Base-by-base conservation (phyloP, 2,888 invertebrate species). In the Linyphia triangularis region DNA sequence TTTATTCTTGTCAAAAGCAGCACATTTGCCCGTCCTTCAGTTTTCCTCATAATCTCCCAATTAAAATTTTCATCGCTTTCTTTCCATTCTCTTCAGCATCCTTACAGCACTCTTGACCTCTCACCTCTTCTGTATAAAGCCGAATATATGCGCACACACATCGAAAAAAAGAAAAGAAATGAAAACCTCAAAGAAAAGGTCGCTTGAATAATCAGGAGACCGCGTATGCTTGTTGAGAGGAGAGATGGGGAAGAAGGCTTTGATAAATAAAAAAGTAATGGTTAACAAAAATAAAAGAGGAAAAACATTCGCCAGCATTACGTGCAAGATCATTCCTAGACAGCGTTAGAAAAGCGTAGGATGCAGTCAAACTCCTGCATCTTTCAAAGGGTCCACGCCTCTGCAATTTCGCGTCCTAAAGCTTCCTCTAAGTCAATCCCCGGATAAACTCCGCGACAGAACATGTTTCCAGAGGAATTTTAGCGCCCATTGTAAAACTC, bases 191-290 rank as follows among this genome's bases (percentile, higher is more conserved):
- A 43, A 30, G 24, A 40, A 59, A 67, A 67, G 33, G 61, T 69
- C 59, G 30, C 69, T 51, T 78, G 81, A 81, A 86, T 73, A 81
- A 86, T 81, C 86, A 79, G 81, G 5, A 67, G 78, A 79, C 30
- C 77, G 63, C 61, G 77, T 77, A 77, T 77, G n/a, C 40, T 59
- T 59, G 57, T 16, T 24, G 59, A 4, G 16, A 16, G 24, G 19
- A 37, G 63, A 37, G 43, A 22, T 9, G 16, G 30, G 16, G 9
- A 30, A 10, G 69, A 59, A 33, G 28, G 43, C 43, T 43, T 67
- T 28, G 30, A 30, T 28, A 51, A 79, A 75, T 51, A 65, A 22
- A 63, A 51, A n/a, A 51, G 16, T n/a, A 16, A 51, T 51, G 3
- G 51, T 51, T 51, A 57, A 24, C 51, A 33, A 65, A 26, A 84